A percentile compares a stretch with the other conserved stretches of the same genome.
Conservation (phyloP, 1,140 invertebrate species). For the Euborellia annulipes region DNA sequence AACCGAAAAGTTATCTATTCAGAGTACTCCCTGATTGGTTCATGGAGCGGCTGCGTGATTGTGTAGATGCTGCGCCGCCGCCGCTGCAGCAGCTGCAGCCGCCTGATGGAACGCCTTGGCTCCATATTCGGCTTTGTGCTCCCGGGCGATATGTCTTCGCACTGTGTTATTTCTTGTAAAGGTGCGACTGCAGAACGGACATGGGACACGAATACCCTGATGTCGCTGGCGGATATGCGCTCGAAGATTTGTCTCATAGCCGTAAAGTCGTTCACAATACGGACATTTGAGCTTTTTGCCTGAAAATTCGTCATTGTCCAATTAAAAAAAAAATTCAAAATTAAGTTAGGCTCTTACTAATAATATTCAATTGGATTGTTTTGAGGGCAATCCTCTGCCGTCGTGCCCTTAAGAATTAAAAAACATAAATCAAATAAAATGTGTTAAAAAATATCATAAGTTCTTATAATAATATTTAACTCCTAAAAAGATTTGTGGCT, state of each 20-base stretch:
- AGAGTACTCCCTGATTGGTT: too few relatives aligned
- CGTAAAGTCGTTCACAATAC: constrained; percentile 81
- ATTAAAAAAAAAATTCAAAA: not conserved
- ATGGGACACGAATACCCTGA: constrained; percentile 75
- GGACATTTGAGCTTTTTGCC: constrained; percentile 82
- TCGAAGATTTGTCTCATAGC: constrained; percentile 79
- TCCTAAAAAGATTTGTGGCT: too few relatives aligned
- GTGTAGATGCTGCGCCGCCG: constrained; percentile 27
- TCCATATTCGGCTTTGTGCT: constrained; percentile 61
- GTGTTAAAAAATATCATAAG: too few relatives aligned
- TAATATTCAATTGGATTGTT: not conserved
- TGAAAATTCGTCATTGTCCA: constrained; percentile 29
- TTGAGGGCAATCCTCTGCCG: not conserved
- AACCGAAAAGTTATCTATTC: too few relatives aligned
- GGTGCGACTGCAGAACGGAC: constrained; percentile 73
- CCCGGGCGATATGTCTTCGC: constrained; percentile 67
- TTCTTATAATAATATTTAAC: too few relatives aligned
- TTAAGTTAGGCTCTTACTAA: not conserved
- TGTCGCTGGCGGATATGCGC: constrained; percentile 79
- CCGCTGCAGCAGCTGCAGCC: constrained; percentile 28
- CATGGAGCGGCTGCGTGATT: not conserved
- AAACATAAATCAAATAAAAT: too few relatives aligned
- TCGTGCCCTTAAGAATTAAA: too few relatives aligned
- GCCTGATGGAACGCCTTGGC: constrained; percentile 47
- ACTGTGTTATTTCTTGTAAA: constrained; percentile 86